Evolutionary conservation across 2,113 vertebrate genomes (phyloP).

Genomic region (Strigops habroptila): DNA sequence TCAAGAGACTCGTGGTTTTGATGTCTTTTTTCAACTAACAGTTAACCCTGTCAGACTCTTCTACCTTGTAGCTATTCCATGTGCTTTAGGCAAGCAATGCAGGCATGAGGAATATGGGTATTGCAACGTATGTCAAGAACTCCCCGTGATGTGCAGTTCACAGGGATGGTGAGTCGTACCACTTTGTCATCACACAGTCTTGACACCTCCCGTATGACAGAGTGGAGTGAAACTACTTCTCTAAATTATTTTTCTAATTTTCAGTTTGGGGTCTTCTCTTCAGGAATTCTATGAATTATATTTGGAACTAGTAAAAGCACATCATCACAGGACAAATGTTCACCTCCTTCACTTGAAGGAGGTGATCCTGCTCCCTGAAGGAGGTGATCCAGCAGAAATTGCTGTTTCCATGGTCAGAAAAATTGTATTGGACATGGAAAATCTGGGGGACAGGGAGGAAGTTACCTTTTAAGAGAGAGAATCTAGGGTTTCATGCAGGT

Average conservation of each 20-base stretch:
- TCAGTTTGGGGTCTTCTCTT: neutral
- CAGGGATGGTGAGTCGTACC: neutral
- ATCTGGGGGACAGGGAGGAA: neutral
- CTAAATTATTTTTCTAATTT: neutral
- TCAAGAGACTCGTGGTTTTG: neutral
- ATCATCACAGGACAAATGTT: neutral
- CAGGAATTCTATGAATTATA: neutral
- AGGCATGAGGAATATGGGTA: neutral
- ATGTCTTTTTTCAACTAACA: neutral
- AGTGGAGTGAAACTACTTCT: neutral
- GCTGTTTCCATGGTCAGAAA: neutral
- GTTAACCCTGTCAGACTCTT: neutral
- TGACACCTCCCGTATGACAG: accelerated
- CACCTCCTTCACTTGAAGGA: too few relatives aligned
- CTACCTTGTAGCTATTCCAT: neutral
- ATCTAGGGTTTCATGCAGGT: neutral
- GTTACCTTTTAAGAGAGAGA: neutral
- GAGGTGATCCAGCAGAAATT: neutral
- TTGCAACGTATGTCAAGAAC: neutral
- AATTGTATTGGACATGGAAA: neutral
- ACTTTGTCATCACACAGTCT: too few relatives aligned
- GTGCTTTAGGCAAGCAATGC: too few relatives aligned
- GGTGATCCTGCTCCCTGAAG: too few relatives aligned
- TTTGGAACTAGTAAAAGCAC: neutral
- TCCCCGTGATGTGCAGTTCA: neutral